These are phyloP conservation scores for Drosophila paulistorum DNA, from an alignment of 1,140 invertebrate genomes.

Conservation along the genomic window DNA sequence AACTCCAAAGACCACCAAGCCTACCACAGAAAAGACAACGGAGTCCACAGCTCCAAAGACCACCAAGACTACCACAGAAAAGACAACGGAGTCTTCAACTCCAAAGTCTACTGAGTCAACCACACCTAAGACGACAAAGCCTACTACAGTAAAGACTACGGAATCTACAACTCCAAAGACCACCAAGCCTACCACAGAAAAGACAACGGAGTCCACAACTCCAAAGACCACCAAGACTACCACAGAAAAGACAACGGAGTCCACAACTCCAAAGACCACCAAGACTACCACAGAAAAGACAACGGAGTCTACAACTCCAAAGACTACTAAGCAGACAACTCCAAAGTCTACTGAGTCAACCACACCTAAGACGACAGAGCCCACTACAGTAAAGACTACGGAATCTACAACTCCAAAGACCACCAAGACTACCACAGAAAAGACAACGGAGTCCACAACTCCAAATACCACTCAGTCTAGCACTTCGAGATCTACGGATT, in stretches of 20 bases:
- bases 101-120: too few species aligned
- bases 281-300: not conserved
- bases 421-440: conserved; percentile 14
- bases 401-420: not conserved
- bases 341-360: too few species aligned
- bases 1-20: conserved; percentile 1
- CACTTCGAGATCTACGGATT: not conserved
- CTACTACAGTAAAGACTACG: not conserved
- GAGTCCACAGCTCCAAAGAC: not conserved
- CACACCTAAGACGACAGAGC: too few species aligned
- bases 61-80: not conserved
- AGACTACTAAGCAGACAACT: not conserved
- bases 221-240: not conserved
- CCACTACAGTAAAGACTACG: not conserved
- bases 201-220: not conserved
- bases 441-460: not conserved
- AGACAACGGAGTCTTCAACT: conserved; percentile 1
- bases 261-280: not conserved
- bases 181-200: not conserved
- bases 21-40: not conserved
- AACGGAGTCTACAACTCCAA: not conserved
- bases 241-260: not conserved
- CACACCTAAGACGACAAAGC: not conserved
- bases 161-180: not conserved
- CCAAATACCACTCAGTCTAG: not conserved